phyloP scores from a whole-genome alignment of 2,113 vertebrate genomes.

The Nettapus auritus region DNA sequence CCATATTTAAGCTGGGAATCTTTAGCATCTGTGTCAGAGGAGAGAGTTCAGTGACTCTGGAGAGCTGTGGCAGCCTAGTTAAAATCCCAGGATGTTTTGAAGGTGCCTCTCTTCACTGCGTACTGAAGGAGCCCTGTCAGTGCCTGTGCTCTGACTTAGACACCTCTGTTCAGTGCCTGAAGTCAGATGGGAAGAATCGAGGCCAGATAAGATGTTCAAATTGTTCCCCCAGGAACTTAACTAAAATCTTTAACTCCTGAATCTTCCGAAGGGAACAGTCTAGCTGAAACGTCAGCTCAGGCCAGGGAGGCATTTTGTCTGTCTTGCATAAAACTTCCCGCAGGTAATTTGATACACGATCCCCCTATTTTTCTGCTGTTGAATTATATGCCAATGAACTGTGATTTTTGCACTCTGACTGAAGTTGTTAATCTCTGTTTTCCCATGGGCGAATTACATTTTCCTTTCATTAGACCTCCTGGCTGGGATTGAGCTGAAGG shows the following conservation, averaged over 20 bases:
- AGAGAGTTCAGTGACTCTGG: not conserved
- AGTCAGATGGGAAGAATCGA: slow-evolving; percentile 28
- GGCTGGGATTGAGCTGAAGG: not conserved
- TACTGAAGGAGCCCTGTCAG: not conserved
- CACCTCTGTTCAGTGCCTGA: not conserved
- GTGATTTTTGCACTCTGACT: not conserved
- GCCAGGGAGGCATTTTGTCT: not conserved
- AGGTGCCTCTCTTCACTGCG: not conserved
- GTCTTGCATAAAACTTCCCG: not conserved
- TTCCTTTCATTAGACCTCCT: not conserved
- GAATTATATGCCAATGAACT: not conserved
- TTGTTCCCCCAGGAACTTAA: not conserved
- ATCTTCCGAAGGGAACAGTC: not conserved
- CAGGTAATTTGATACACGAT: not conserved
- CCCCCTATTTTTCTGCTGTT: not conserved
- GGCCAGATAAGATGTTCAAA: slow-evolving; percentile 40
- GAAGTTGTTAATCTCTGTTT: not conserved
- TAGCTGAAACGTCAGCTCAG: not conserved
- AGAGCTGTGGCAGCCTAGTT: not conserved
- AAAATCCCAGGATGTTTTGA: not conserved
- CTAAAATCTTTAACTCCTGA: slow-evolving; percentile 36
- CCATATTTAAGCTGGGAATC: not conserved
- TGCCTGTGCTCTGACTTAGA: not conserved
- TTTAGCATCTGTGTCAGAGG: not conserved
- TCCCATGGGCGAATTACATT: not conserved